Percentiles rank a stretch among this genome's conserved stretches.
Conservation (phyloP, 2,113 vertebrate species). For the Choloepus hoffmanni region DNA sequence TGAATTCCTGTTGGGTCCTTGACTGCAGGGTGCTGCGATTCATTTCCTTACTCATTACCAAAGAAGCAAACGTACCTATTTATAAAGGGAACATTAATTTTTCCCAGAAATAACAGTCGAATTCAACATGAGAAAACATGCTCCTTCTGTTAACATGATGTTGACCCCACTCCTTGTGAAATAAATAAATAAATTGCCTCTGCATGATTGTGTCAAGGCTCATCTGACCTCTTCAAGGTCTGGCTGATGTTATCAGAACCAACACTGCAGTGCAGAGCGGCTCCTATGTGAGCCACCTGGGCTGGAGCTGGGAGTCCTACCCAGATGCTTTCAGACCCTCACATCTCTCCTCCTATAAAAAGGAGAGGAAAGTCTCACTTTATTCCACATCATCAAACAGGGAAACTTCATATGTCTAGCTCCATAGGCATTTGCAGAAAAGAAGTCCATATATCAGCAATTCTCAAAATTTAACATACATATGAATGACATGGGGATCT, state of each 20-base stretch:
- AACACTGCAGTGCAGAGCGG: background rate
- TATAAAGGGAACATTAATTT: conserved; percentile 1
- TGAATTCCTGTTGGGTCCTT: background rate
- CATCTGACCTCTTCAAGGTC: background rate
- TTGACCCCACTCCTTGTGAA: background rate
- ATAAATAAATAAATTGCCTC: background rate
- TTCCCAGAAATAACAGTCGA: background rate
- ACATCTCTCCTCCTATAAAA: background rate
- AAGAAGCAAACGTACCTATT: background rate
- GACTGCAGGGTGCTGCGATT: background rate
- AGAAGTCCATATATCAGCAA: background rate
- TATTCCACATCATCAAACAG: background rate
- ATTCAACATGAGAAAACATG: background rate
- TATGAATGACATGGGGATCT: background rate
- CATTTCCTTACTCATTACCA: background rate
- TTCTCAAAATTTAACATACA: background rate
- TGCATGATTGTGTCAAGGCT: background rate
- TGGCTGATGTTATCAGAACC: background rate
- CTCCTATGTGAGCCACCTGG: background rate
- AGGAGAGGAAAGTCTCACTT: background rate
- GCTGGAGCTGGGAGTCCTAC: background rate
- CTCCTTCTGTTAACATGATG: background rate
- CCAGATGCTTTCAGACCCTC: background rate
- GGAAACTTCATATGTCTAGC: background rate
- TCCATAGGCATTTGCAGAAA: background rate